These are phyloP conservation scores for Cyclura pinguis DNA, from an alignment of 2,797 vertebrate genomes.

Conservation along the genomic window DNA sequence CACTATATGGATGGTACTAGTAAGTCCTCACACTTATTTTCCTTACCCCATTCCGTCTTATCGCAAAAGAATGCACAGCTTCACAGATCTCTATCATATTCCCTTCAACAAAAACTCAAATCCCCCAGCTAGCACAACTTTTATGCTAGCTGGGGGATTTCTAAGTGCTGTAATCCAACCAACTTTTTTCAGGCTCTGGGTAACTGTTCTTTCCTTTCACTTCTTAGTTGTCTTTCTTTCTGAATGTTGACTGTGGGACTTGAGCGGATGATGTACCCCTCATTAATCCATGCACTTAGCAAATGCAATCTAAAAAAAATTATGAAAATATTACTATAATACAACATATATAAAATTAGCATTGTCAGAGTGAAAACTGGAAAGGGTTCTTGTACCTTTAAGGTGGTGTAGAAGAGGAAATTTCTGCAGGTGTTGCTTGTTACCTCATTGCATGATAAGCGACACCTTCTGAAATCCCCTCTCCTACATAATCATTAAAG, in stretches of 20 bases:
- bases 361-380: too few relatives aligned
- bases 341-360: background rate
- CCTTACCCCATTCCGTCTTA: background rate
- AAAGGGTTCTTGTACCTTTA: too few relatives aligned
- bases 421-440: too few relatives aligned
- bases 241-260: background rate
- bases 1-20: background rate
- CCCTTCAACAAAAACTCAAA: background rate
- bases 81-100: background rate
- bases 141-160: too few relatives aligned
- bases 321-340: background rate
- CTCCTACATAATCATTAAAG: too few relatives aligned
- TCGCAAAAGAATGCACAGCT: background rate
- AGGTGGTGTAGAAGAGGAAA: too few relatives aligned
- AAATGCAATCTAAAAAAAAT: background rate
- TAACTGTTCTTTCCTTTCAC: background rate
- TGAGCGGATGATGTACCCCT: background rate
- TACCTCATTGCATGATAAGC: too few relatives aligned
- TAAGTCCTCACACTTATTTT: background rate
- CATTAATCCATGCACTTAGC: background rate
- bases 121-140: too few relatives aligned
- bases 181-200: background rate
- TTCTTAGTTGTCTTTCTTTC: background rate
- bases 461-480: too few relatives aligned
- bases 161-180: background rate